Conservation (phyloP, 2,888 invertebrate genomes). For the Xestoiulus laeticollis region DNA sequence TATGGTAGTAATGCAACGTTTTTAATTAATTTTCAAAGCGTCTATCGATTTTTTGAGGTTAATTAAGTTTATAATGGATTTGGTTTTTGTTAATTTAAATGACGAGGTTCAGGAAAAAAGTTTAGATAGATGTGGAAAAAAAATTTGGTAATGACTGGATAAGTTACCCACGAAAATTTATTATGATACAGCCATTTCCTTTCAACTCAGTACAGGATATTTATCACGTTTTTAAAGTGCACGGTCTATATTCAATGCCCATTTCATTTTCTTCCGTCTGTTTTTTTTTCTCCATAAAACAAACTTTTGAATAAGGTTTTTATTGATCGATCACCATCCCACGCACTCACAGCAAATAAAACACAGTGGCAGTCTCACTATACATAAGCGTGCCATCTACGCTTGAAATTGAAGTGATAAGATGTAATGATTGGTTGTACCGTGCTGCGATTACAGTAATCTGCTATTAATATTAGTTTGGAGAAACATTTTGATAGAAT, state of each 20-base stretch:
- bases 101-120: not conserved
- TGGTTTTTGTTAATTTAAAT: not conserved
- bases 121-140: not conserved
- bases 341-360: not conserved
- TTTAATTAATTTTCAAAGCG: too few species aligned
- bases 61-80: not conserved
- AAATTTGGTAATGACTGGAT: not conserved
- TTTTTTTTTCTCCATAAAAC: not conserved
- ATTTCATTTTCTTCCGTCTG: not conserved
- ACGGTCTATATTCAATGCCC: not conserved
- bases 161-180: not conserved
- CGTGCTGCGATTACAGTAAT: too few species aligned
- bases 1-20: too few species aligned
- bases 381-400: not conserved
- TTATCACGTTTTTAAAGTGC: not conserved
- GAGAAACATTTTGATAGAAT: too few species aligned
- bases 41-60: too few species aligned
- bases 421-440: too few species aligned
- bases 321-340: not conserved
- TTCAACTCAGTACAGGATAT: not conserved
- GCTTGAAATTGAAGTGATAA: too few species aligned
- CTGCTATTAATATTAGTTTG: too few species aligned
- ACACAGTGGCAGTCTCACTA: not conserved
- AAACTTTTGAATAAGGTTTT: not conserved
- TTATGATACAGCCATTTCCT: not conserved